Conservation (phyloP, 2,888 invertebrate genomes). For the Nematopogon swammerdamellus region DNA sequence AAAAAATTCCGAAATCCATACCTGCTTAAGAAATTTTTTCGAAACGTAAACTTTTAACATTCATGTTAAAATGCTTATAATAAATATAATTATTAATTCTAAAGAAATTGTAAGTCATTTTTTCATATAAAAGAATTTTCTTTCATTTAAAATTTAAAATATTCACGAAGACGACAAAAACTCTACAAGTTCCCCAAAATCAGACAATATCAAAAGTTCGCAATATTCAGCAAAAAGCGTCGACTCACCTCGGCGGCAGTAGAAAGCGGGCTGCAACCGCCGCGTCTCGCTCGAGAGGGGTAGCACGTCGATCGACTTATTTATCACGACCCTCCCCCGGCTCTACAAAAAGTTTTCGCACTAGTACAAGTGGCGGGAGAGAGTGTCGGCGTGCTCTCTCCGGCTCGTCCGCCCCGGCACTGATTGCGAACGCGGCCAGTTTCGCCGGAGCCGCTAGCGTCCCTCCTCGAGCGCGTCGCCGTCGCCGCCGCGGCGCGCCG, state of each 20-base stretch:
- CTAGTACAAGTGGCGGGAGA: not conserved
- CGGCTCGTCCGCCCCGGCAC: conserved; percentile 57
- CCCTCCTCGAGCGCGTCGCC: conserved; percentile 34
- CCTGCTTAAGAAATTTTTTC: too few relatives aligned
- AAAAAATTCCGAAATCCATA: too few relatives aligned
- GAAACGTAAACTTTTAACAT: too few relatives aligned
- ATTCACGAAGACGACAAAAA: too few relatives aligned
- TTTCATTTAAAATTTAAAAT: too few relatives aligned
- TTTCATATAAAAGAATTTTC: too few relatives aligned
- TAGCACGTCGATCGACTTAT: not conserved
- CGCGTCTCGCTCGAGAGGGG: not conserved
- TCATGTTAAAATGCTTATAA: too few relatives aligned
- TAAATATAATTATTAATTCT: too few relatives aligned
- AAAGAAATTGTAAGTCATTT: too few relatives aligned
- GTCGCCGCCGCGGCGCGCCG: conserved; percentile 25
- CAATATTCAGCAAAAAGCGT: not conserved
- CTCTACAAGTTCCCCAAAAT: too few relatives aligned
- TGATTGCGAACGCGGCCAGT: conserved; percentile 17
- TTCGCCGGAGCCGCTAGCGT: not conserved
- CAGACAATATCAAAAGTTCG: too few relatives aligned
- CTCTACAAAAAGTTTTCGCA: not conserved
- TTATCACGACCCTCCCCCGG: not conserved
- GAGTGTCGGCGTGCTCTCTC: conserved; percentile 33
- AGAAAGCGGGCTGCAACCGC: not conserved
- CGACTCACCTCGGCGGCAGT: not conserved